A percentile compares a stretch with the other conserved stretches of the same genome.
These are phyloP conservation scores for Hemitrygon akajei DNA, from an alignment of 2,797 vertebrate species.

Conservation along the genomic window DNA sequence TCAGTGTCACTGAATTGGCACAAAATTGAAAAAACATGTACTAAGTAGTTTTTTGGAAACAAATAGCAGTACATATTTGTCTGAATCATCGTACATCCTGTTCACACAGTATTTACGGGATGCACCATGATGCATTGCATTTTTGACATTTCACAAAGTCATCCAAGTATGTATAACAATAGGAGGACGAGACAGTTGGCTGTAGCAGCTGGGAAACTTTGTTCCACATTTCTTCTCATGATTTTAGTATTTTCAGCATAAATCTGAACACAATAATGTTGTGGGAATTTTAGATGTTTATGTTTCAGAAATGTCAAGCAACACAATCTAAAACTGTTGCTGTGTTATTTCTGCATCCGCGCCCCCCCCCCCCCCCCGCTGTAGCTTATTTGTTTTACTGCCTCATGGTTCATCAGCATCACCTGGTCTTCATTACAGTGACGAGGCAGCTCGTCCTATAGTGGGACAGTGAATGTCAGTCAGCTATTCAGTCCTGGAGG, in stretches of 20 bases:
- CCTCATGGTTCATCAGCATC: conserved; percentile 10
- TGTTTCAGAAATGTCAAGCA: background rate
- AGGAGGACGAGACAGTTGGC: conserved; percentile 7
- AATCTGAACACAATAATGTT: background rate
- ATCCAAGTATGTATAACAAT: no score
- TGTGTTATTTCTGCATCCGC: background rate
- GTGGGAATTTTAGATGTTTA: background rate
- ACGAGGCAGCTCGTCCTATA: background rate
- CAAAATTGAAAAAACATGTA: background rate
- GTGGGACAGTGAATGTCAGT: background rate
- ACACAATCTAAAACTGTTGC: background rate
- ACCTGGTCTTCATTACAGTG: conserved; percentile 27
- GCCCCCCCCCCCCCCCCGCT: no score
- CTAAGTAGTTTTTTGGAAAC: background rate
- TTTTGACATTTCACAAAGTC: conserved; percentile 20
- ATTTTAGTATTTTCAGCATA: background rate
- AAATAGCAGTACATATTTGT: background rate
- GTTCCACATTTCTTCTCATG: background rate
- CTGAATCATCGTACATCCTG: conserved; percentile 30
- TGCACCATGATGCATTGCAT: conserved; percentile 18
- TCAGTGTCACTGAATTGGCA: background rate
- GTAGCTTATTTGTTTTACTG: background rate
- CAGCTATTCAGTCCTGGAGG: background rate
- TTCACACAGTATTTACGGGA: conserved; percentile 24
- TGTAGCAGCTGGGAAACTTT: background rate